These are phyloP conservation scores for Barypeithes pellucidus DNA, from an alignment of 2,888 invertebrate genomes.

Conservation along the genomic window DNA sequence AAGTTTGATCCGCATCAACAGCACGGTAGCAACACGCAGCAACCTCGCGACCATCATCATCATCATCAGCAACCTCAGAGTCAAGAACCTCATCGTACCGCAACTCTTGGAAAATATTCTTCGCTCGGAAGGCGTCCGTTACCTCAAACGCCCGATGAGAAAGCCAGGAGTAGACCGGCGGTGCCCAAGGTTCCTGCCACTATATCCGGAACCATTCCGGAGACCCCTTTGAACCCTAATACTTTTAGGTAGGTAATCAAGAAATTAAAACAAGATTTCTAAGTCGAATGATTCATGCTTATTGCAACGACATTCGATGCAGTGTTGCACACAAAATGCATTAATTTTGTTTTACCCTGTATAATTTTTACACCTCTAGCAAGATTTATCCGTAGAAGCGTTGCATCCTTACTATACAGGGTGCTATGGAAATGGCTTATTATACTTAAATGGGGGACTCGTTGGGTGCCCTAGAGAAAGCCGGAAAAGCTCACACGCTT, in stretches of 20 bases:
- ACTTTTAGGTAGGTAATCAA: conserved; percentile 67
- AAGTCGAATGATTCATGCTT: no score
- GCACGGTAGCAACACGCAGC: conserved; percentile 67
- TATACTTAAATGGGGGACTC: no score
- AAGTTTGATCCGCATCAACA: conserved; percentile 73
- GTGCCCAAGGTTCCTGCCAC: conserved; percentile 69
- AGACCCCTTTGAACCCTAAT: conserved; percentile 70
- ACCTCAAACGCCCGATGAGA: conserved; percentile 70
- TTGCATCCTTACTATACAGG: no score
- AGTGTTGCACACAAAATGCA: no score
- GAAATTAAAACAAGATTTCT: no score
- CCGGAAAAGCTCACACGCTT: no score
- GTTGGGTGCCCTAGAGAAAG: no score
- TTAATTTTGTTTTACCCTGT: no score
- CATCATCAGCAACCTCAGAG: conserved; percentile 60
- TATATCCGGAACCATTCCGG: conserved; percentile 61
- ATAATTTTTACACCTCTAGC: no score
- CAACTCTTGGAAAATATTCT: conserved; percentile 70
- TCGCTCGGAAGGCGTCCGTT: conserved; percentile 69
- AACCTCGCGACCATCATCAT: conserved; percentile 69
- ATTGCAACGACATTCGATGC: no score
- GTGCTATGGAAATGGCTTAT: no score
- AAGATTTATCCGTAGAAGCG: no score
- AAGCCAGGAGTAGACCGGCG: conserved; percentile 66
- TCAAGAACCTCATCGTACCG: conserved; percentile 64